Evolutionary conservation across 2,797 vertebrate species (phyloP).

Genomic region (Austrolebias charrua): DNA sequence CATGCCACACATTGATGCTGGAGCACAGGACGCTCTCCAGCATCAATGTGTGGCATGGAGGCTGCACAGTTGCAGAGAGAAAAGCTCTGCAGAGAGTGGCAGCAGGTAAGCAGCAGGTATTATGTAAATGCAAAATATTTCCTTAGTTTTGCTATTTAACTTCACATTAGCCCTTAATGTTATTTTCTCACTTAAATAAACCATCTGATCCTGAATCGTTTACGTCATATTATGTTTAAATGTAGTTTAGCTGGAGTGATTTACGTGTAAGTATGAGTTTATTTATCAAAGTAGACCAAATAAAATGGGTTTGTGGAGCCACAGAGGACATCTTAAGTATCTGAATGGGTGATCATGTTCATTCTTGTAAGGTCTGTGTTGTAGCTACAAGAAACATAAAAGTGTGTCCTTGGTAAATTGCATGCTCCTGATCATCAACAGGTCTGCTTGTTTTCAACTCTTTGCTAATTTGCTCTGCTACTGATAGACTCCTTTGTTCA

Average conservation of each 20-base stretch:
- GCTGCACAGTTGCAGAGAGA: no score
- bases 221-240: not conserved
- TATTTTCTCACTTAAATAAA: not conserved
- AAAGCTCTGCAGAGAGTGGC: no score
- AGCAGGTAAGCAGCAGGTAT: no score
- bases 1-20: no score
- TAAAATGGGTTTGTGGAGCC: not conserved
- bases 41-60: no score
- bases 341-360: not conserved
- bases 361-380: not conserved
- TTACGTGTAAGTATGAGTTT: not conserved
- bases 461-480: not conserved
- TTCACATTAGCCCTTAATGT: not conserved
- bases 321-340: not conserved
- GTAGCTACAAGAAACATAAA: not conserved
- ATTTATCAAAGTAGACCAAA: not conserved
- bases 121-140: not conserved
- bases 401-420: not conserved
- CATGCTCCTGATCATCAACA: not conserved
- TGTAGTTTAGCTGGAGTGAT: not conserved
- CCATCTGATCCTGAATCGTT: no score
- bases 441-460: not conserved
- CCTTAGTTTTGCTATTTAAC: not conserved
- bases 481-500: conserved; percentile 1
- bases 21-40: no score